Evolutionary conservation across 2,888 invertebrate genomes (phyloP).

Genomic region (Agrenia bidenticulata): DNA sequence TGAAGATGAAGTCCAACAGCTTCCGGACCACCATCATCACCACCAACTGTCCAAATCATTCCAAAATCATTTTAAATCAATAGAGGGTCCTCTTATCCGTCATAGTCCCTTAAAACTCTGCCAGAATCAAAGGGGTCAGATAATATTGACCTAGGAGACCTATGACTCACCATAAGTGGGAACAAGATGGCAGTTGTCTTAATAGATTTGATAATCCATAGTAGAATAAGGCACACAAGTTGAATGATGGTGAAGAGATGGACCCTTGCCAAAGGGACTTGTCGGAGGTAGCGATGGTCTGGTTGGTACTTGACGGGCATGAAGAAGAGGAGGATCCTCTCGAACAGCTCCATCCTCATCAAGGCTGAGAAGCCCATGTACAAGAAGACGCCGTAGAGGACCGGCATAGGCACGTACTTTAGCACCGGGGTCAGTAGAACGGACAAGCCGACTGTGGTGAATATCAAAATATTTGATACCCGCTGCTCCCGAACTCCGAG

Average conservation of each 20-base stretch:
- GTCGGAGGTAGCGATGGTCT: conserved; percentile 62
- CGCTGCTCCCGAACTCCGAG: conserved; percentile 61
- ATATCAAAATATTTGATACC: conserved; percentile 61
- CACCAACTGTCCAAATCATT: conserved; percentile 57
- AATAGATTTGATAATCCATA: conserved; percentile 61
- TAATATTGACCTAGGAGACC: too few relatives aligned
- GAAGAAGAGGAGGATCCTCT: conserved; percentile 61
- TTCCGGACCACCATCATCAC: conserved; percentile 63
- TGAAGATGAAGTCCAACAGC: conserved; percentile 60
- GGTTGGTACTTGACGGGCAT: conserved; percentile 66
- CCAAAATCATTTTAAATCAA: too few relatives aligned
- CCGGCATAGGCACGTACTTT: conserved; percentile 61
- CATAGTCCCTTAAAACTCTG: too few relatives aligned
- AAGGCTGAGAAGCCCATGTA: conserved; percentile 63
- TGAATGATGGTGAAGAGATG: conserved; percentile 61
- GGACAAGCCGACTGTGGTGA: conserved; percentile 62
- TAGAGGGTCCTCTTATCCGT: too few relatives aligned
- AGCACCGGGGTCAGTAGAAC: conserved; percentile 60
- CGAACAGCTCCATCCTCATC: conserved; percentile 61
- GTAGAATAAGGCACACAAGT: conserved; percentile 57
- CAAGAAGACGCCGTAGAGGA: conserved; percentile 63
- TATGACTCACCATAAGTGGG: conserved; percentile 61
- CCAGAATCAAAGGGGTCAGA: too few relatives aligned
- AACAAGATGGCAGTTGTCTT: conserved; percentile 62
- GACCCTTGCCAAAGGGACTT: conserved; percentile 61